These are phyloP conservation scores for Papilio protenor DNA, from an alignment of 2,888 invertebrate genomes.

Conservation along the genomic window DNA sequence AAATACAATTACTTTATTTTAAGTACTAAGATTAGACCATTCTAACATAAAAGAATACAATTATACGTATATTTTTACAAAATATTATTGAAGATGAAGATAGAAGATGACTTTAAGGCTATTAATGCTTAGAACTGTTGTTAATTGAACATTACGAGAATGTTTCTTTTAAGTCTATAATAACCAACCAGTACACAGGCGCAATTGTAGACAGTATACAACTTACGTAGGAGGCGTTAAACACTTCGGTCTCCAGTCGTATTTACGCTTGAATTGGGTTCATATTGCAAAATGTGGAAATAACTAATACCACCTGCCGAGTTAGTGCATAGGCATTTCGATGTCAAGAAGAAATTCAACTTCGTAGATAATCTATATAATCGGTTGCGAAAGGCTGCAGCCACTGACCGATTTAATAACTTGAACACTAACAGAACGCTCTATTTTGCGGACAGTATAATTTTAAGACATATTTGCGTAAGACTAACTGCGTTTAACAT, in stretches of 20 bases:
- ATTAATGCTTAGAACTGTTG: neutral
- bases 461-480: constrained; percentile 57
- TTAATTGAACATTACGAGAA: neutral
- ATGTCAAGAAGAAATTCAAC: constrained; percentile 54
- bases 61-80: neutral
- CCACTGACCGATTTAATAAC: constrained; percentile 55
- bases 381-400: constrained; percentile 54
- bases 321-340: constrained; percentile 45
- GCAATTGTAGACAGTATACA: constrained; percentile 38
- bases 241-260: constrained; percentile 37
- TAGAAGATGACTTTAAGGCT: neutral
- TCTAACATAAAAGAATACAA: neutral
- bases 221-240: constrained; percentile 30
- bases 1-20: no score
- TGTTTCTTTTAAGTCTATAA: neutral
- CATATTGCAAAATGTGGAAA: constrained; percentile 48
- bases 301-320: constrained; percentile 43
- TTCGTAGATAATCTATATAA: constrained; percentile 51
- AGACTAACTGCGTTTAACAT: constrained; percentile 48
- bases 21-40: no score
- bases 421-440: constrained; percentile 55
- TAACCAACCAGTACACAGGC: constrained; percentile 33
- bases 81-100: neutral
- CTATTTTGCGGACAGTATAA: constrained; percentile 52
- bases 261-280: constrained; percentile 45